Evolutionary conservation across 2,888 invertebrate genomes (phyloP).

Genomic region (Macaria notata): DNA sequence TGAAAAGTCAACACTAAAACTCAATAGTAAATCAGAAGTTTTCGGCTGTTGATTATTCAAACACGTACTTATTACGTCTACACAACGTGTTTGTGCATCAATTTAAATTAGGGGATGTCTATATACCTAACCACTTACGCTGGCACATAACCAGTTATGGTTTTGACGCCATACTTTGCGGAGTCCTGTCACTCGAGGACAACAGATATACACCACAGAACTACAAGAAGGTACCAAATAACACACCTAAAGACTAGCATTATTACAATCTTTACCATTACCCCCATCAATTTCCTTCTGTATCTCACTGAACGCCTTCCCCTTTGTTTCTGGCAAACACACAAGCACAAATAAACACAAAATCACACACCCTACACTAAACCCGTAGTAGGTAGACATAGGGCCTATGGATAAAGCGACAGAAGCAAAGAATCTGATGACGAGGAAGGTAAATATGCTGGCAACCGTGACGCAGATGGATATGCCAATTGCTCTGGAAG

Average conservation of each 20-base stretch:
- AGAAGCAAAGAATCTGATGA: conserved; percentile 49
- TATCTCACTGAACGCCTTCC: conserved; percentile 58
- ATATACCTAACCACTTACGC: too few species aligned
- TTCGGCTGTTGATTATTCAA: too few species aligned
- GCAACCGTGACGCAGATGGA: conserved; percentile 27
- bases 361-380: conserved; percentile 27
- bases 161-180: too few species aligned
- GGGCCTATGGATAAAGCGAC: conserved; percentile 47
- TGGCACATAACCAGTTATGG: too few species aligned
- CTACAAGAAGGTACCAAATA: too few species aligned
- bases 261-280: conserved; percentile 1
- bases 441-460: conserved; percentile 12
- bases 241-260: neutral
- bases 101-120: too few species aligned
- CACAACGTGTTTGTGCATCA: too few species aligned
- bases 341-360: conserved; percentile 44
- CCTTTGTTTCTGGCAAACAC: conserved; percentile 63
- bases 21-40: too few species aligned
- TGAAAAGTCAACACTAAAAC: too few species aligned
- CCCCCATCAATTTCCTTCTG: conserved; percentile 40
- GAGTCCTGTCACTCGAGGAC: too few species aligned
- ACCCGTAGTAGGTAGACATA: conserved; percentile 51
- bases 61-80: too few species aligned
- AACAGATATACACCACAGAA: too few species aligned
- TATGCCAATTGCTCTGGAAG: conserved; percentile 49